phyloP scores from a whole-genome alignment of 2,888 invertebrate genomes.

The Nudaria mundana region DNA sequence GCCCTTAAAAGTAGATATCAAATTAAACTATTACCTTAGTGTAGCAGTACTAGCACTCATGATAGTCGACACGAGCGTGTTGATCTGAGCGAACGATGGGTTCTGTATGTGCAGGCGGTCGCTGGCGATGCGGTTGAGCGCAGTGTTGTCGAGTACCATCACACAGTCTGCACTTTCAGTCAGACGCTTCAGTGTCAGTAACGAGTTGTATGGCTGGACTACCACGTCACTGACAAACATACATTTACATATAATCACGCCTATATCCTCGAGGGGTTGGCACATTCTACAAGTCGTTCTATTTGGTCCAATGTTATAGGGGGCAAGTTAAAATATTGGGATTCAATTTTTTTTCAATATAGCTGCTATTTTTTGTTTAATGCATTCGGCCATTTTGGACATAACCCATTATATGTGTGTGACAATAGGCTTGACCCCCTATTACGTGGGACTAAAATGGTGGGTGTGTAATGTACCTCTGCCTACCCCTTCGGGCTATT shows the following conservation, averaged over 20 bases:
- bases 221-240: slow-evolving; percentile 90
- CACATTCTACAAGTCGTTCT: too few species aligned
- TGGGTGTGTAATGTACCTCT: too few species aligned
- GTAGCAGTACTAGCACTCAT: slow-evolving; percentile 99
- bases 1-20: too few species aligned
- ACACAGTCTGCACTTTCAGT: slow-evolving; percentile 98
- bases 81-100: slow-evolving; percentile 98
- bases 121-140: slow-evolving; percentile 95
- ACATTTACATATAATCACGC: neutral
- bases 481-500: too few species aligned
- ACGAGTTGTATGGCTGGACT: slow-evolving; percentile 97
- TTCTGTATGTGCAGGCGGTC: slow-evolving; percentile 97
- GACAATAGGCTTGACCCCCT: too few species aligned
- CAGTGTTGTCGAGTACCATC: slow-evolving; percentile 98
- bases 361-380: too few species aligned
- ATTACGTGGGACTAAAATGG: neutral
- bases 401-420: too few species aligned
- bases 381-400: too few species aligned
- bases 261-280: too few species aligned
- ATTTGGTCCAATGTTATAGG: too few species aligned
- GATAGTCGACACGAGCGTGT: slow-evolving; percentile 97
- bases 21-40: slow-evolving; percentile 85
- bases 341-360: too few species aligned
- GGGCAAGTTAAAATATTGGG: too few species aligned
- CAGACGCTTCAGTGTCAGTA: slow-evolving; percentile 95